Conservation (phyloP, 1,140 invertebrate species). For the Apis florea region DNA sequence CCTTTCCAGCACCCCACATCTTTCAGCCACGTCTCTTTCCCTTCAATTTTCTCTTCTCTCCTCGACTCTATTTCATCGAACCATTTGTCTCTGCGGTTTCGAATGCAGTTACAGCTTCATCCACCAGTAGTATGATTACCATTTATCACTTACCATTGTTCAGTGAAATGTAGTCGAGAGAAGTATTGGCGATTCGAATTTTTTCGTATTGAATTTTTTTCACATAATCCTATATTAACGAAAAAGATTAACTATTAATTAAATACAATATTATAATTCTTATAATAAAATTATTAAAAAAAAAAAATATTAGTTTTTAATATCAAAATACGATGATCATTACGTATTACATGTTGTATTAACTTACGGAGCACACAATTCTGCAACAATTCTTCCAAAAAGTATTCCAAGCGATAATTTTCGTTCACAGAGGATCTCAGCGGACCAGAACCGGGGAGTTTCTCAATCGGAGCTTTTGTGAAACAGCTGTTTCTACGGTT, state of each 20-base stretch:
- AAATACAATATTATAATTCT: too few species aligned
- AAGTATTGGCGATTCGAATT: too few species aligned
- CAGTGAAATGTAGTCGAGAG: not conserved
- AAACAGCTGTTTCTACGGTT: constrained; percentile 61
- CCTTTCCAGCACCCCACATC: constrained; percentile 2
- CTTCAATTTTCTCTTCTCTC: not conserved
- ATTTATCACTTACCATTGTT: constrained; percentile 28
- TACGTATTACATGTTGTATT: not conserved
- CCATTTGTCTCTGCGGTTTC: constrained; percentile 74
- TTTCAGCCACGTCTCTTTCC: not conserved
- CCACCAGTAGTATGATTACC: not conserved
- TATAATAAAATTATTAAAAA: not conserved
- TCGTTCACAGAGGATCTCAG: not conserved
- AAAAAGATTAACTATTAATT: too few species aligned
- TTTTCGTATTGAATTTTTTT: too few species aligned
- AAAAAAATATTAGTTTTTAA: not conserved
- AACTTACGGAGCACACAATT: not conserved
- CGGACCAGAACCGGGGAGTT: not conserved
- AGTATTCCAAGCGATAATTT: not conserved
- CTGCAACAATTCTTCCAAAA: not conserved
- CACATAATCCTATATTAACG: too few species aligned
- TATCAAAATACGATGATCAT: accelerated
- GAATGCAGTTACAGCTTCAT: constrained; percentile 47
- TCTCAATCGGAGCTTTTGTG: constrained; percentile 49
- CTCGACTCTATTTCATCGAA: constrained; percentile 45